phyloP scores from a whole-genome alignment of 2,113 vertebrate species.

The Alethe castanea region DNA sequence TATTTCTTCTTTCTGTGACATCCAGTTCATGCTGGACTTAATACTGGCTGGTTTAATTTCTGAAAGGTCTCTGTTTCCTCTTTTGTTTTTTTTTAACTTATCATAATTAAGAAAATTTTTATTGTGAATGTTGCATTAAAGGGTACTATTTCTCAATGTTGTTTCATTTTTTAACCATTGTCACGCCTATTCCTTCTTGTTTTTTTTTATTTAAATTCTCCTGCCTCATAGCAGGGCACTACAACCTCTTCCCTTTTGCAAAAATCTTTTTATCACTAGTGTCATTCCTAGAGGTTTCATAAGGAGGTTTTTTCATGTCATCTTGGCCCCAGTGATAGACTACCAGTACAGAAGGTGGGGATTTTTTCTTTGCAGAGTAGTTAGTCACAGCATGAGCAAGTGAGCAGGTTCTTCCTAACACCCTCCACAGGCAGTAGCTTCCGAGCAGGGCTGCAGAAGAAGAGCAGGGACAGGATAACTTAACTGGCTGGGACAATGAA shows the following conservation, averaged over 20 bases:
- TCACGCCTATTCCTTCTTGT: neutral
- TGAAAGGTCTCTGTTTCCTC: neutral
- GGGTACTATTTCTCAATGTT: neutral
- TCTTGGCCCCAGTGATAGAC: neutral
- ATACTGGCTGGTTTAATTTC: neutral
- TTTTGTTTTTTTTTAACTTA: neutral
- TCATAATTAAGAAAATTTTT: neutral
- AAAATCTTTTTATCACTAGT: neutral
- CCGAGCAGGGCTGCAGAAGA: neutral
- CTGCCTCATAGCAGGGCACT: neutral
- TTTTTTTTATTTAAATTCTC: neutral
- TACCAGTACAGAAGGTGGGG: neutral
- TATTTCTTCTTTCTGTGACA: neutral
- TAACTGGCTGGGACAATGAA: neutral
- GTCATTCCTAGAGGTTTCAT: neutral
- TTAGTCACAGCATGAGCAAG: neutral
- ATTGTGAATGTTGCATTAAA: neutral
- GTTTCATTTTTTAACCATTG: neutral
- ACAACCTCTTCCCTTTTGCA: neutral
- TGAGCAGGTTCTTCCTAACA: neutral
- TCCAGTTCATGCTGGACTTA: neutral
- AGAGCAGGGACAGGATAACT: neutral
- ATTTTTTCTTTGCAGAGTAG: neutral
- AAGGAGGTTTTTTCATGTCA: neutral
- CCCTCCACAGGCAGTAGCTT: accelerated